phyloP scores from a whole-genome alignment of 2,888 invertebrate species.

The Lissonota sp. region DNA sequence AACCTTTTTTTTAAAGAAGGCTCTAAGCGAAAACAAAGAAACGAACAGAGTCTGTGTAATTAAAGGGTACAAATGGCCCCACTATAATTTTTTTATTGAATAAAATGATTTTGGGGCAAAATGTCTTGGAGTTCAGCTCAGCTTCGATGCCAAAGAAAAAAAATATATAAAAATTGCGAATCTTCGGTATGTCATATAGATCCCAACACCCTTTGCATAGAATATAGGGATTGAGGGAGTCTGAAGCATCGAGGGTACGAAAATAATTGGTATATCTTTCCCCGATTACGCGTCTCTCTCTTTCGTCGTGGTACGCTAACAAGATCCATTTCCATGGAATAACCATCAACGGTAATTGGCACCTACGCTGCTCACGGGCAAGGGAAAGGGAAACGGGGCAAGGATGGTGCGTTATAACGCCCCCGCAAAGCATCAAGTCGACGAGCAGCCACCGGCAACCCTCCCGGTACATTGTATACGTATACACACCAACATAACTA shows the following conservation, averaged over 20 bases:
- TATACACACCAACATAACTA: constrained; percentile 65
- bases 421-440: constrained; percentile 67
- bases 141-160: neutral
- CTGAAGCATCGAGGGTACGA: constrained; percentile 75
- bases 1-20: too few species aligned
- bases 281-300: constrained; percentile 72
- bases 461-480: constrained; percentile 60
- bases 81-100: too few species aligned
- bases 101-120: too few species aligned
- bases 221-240: constrained; percentile 28
- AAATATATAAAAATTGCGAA: neutral
- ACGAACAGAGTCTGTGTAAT: too few species aligned
- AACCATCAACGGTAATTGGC: constrained; percentile 83
- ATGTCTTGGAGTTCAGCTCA: too few species aligned
- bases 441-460: constrained; percentile 69
- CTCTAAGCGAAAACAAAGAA: too few species aligned
- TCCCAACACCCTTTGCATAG: neutral
- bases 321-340: constrained; percentile 83
- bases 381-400: constrained; percentile 21
- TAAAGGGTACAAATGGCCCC: too few species aligned
- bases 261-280: constrained; percentile 81
- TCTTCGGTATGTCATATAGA: neutral
- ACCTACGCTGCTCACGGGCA: constrained; percentile 73
- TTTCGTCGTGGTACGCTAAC: constrained; percentile 73
- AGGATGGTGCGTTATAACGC: constrained; percentile 47